Percentiles rank a stretch among this genome's conserved stretches.
Conservation (phyloP, 2,797 vertebrate species). For the Bradypus variegatus region DNA sequence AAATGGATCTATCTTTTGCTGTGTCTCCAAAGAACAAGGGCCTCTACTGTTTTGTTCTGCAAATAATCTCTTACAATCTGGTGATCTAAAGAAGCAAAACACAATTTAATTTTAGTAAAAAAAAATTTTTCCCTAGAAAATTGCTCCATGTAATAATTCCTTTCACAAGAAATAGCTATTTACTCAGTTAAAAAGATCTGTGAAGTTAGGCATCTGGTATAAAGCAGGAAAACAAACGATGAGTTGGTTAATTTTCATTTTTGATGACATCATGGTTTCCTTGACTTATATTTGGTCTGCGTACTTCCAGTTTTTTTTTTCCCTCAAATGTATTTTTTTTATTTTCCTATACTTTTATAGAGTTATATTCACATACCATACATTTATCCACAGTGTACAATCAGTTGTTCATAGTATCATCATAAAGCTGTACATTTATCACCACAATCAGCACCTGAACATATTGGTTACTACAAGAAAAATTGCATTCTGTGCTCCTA, state of each 20-base stretch:
- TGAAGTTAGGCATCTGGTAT: neutral
- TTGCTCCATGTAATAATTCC: neutral
- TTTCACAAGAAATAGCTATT: constrained; percentile 9
- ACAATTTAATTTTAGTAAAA: neutral
- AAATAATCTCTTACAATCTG: constrained; percentile 6
- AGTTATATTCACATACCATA: too few species aligned
- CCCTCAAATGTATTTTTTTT: too few species aligned
- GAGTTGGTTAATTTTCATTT: constrained; percentile 15
- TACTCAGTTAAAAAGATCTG: neutral
- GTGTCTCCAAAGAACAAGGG: neutral
- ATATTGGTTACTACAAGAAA: too few species aligned
- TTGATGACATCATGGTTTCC: neutral
- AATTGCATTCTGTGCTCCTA: too few species aligned
- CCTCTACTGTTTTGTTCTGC: neutral
- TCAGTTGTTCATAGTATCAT: too few species aligned
- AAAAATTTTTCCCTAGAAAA: neutral
- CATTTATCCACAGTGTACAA: too few species aligned
- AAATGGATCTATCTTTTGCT: neutral
- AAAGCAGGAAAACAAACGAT: neutral
- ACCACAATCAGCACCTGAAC: too few species aligned
- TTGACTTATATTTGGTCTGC: neutral
- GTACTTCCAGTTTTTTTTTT: too few species aligned
- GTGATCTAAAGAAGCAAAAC: neutral
- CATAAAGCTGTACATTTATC: too few species aligned
- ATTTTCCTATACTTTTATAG: too few species aligned